Base-by-base conservation (phyloP, 2,888 invertebrate species). In the Leptinotarsa peninsularis region DNA sequence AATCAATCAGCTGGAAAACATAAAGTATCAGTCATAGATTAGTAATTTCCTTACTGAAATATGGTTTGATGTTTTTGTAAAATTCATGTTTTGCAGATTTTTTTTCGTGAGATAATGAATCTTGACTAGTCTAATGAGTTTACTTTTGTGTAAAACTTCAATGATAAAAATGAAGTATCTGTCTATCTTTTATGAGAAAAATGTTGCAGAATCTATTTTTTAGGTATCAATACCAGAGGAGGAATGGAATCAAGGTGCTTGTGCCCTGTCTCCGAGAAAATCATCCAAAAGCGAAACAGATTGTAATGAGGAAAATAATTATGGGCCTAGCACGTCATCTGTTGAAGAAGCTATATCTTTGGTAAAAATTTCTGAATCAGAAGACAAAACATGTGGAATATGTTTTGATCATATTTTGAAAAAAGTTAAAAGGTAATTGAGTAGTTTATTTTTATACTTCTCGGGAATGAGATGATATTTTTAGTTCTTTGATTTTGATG, bases 371-470 rank as follows among this genome's bases (percentile, higher is more conserved):
- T 72, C 76, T 72, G 76, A 79, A 72, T 80, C 81, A 18, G 67
- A 72, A 63, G 81, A 81, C 3, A 81, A 81, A 76, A 73, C 79
- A n/a, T 83, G 83, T 69, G 83, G 83, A 43, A 83, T 83, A 33
- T 83, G 83, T 73, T 83, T 82, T 54, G 83, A 83, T 71, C 78
- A 68, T 56, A 77, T 82, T 23, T 60, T 82, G 50, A 77, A 81
- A 72, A 84, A 82, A 70, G 54, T 58, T 43, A 68, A 76, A 15
- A 74, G 63, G 76, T 74, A 71, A 71, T 4, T 17, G 2, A 23
- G 13, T 58, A 58, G 7, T 13, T 69, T 18, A 5, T 23, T 23
- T 17, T n/a, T 23, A 66, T 5, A 7, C 17, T 17, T 17, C 52
- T 17, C 4, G n/a, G n/a, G n/a, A 52, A n/a, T n/a, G 10, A 43